phyloP scores from a whole-genome alignment of 1,140 invertebrate species.

The Drosophila nikananu region DNA sequence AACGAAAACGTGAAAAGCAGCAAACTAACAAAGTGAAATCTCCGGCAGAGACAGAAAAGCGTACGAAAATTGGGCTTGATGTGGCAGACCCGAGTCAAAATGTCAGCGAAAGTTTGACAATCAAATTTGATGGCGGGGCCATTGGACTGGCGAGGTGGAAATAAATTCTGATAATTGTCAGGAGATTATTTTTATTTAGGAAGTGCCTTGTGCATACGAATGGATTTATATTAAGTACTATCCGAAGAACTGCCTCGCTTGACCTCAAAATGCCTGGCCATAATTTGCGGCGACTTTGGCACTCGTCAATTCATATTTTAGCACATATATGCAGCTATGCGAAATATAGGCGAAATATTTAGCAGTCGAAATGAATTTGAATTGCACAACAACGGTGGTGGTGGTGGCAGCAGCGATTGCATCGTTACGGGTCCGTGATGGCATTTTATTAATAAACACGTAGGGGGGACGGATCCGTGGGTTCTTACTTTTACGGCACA shows the following conservation, averaged over 20 bases:
- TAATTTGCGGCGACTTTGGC: slow-evolving; percentile 11
- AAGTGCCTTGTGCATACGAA: slow-evolving; percentile 12
- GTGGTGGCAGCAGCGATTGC: slow-evolving; percentile 38
- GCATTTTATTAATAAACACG: slow-evolving; percentile 61
- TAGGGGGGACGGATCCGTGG: slow-evolving; percentile 32
- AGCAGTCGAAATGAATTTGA: slow-evolving; percentile 31
- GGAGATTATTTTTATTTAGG: slow-evolving; percentile 12
- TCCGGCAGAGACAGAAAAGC: slow-evolving; percentile 53
- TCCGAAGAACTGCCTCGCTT: neutral
- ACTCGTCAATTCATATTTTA: slow-evolving; percentile 15
- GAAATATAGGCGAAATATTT: slow-evolving; percentile 34
- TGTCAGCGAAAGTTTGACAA: slow-evolving; percentile 60
- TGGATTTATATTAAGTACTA: slow-evolving; percentile 3
- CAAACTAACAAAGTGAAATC: slow-evolving; percentile 67
- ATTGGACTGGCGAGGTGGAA: slow-evolving; percentile 32
- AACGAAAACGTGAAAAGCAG: slow-evolving; percentile 61
- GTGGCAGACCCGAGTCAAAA: slow-evolving; percentile 46
- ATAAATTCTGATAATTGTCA: slow-evolving; percentile 48
- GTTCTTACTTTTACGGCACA: slow-evolving; percentile 59
- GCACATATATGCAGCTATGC: slow-evolving; percentile 22
- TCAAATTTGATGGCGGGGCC: slow-evolving; percentile 49
- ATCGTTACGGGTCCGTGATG: slow-evolving; percentile 29
- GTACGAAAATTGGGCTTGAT: slow-evolving; percentile 46
- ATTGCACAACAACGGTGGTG: slow-evolving; percentile 40
- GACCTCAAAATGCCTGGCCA: slow-evolving; percentile 33